These are phyloP conservation scores for Nasonia oneida DNA, from an alignment of 2,888 invertebrate genomes.

Conservation along the genomic window DNA sequence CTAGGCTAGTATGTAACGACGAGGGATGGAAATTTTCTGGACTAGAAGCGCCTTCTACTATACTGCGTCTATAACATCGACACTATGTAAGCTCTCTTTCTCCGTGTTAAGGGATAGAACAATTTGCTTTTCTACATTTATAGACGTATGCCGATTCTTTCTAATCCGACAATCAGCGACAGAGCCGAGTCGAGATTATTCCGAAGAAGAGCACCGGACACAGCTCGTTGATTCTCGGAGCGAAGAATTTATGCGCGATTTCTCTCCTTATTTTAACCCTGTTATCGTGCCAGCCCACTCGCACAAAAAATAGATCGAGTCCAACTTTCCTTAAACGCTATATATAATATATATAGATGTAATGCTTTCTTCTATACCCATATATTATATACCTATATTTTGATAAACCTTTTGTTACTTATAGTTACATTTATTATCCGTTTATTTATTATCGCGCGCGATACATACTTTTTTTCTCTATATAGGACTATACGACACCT, in stretches of 20 bases:
- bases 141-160: constrained; percentile 38
- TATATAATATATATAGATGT: constrained; percentile 24
- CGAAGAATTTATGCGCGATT: constrained; percentile 45
- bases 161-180: constrained; percentile 49
- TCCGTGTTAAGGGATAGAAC: constrained; percentile 27
- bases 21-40: no score
- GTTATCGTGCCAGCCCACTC: constrained; percentile 59
- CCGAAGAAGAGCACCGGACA: not conserved
- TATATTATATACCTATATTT: not conserved
- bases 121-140: constrained; percentile 38
- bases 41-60: no score
- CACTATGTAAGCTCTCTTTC: not conserved
- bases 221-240: constrained; percentile 50
- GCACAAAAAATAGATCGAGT: constrained; percentile 62
- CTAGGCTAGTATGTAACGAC: no score
- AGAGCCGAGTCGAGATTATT: not conserved
- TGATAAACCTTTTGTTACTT: not conserved
- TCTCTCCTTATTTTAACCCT: constrained; percentile 58
- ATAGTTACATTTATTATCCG: constrained; percentile 23
- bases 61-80: constrained; percentile 8
- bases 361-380: not conserved
- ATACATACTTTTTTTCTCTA: not conserved
- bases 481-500: constrained; percentile 37
- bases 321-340: constrained; percentile 48
- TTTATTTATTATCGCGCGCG: constrained; percentile 34